These are phyloP conservation scores for Argyra leucocephala DNA, from an alignment of 2,888 invertebrate genomes.

Conservation along the genomic window DNA sequence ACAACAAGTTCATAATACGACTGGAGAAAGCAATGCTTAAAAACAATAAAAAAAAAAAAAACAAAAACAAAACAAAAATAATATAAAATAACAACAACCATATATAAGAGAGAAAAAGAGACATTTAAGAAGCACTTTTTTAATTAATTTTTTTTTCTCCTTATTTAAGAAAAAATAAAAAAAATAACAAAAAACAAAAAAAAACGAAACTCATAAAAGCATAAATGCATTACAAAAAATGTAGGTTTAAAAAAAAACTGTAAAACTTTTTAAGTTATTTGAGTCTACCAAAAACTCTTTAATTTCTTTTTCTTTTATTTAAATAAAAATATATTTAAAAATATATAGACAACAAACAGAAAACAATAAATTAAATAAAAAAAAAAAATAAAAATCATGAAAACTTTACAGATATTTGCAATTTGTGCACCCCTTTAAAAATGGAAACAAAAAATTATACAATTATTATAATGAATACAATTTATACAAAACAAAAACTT, in stretches of 20 bases:
- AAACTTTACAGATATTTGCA: background rate
- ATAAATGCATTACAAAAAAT: background rate
- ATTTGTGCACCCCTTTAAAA: slow-evolving; percentile 5
- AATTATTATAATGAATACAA: slow-evolving; percentile 3
- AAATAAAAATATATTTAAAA: background rate
- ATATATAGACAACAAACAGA: background rate
- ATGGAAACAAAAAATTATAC: background rate
- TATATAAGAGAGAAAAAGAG: slow-evolving; percentile 23
- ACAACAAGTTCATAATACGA: slow-evolving; percentile 44
- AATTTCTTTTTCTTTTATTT: no score
- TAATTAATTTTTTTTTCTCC: background rate
- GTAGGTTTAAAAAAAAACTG: background rate
- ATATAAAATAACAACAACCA: slow-evolving; percentile 2
- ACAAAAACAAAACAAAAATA: slow-evolving; percentile 18
- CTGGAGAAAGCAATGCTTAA: slow-evolving; percentile 44
- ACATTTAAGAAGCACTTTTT: background rate
- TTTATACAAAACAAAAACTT: background rate
- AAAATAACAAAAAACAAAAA: background rate
- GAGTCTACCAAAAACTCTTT: background rate
- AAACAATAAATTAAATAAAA: background rate
- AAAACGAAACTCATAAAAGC: background rate
- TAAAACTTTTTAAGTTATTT: background rate
- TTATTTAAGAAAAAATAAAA: background rate
- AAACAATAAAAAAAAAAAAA: no score
- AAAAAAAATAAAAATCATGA: background rate